Base-by-base conservation (phyloP, 1,140 invertebrate species). In the Chrysomallon squamiferum region DNA sequence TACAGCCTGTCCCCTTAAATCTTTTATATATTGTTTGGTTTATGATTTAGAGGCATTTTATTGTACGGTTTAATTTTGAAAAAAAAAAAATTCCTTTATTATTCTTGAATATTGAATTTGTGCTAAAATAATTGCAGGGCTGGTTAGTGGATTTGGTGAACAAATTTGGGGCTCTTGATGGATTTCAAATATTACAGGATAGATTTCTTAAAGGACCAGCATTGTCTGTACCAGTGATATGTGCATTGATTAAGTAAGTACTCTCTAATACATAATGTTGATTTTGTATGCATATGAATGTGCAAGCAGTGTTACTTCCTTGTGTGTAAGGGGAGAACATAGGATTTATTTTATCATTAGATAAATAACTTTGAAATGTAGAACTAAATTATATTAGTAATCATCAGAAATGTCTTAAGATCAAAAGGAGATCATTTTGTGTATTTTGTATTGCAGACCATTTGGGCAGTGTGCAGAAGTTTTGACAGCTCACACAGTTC, bases 61-160 rank as follows among this genome's bases (percentile, higher is more conserved):
- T n/a, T n/a, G n/a, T n/a, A n/a, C n/a, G n/a, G n/a, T n/a, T n/a
- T n/a, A n/a, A n/a, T n/a, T n/a, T n/a, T n/a, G n/a, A n/a, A n/a
- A n/a, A n/a, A n/a, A n/a, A n/a, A n/a, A n/a, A n/a, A n/a, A n/a
- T n/a, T n/a, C n/a, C n/a, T n/a, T n/a, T n/a, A n/a, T n/a, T n/a
- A n/a, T n/a, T n/a, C n/a, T n/a, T n/a, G n/a, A n/a, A n/a, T n/a
- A n/a, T n/a, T n/a, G n/a, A n/a, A n/a, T n/a, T n/a, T n/a, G n/a
- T n/a, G n/a, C n/a, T n/a, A n/a, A n/a, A n/a, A n/a, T n/a, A n/a
- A n/a, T 69, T 73, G 35, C 88, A 93, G 80, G 95, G 95, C 52
- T 98, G 96, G 95, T 90, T 98, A 38, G 94, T 98, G 60, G 95
- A 98, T 89, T 88, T 98, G 66, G 93, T 98, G 64, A 98, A 98